These are phyloP conservation scores for Rachycentron canadum DNA, from an alignment of 2,797 vertebrate species.

Conservation along the genomic window DNA sequence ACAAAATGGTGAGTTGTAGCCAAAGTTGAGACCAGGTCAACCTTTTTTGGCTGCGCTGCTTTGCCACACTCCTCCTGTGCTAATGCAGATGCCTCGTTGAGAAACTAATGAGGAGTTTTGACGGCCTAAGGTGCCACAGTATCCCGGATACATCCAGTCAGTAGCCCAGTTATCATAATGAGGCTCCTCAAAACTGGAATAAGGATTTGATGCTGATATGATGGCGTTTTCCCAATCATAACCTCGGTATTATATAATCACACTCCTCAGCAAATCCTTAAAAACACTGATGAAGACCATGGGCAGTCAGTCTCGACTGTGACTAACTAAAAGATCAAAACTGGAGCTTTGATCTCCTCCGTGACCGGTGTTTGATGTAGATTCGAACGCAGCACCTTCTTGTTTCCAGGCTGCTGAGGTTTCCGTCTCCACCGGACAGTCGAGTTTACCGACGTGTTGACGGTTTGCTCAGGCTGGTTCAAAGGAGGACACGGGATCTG, in stretches of 20 bases:
- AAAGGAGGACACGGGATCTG: constrained; percentile 50
- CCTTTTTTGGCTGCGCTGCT: constrained; percentile 11
- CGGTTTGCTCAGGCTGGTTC: constrained; percentile 22
- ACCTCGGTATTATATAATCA: neutral
- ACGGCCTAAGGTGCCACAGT: constrained; percentile 9
- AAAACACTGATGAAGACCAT: constrained; percentile 11
- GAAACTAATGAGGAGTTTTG: constrained; percentile 37
- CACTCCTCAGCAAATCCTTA: constrained; percentile 22
- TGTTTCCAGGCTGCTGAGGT: constrained; percentile 53
- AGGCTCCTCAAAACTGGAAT: constrained; percentile 17
- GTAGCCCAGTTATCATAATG: constrained; percentile 10
- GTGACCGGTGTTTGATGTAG: constrained; percentile 61
- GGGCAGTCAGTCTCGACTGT: constrained; percentile 29
- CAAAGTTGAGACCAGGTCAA: neutral
- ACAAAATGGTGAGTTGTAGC: neutral
- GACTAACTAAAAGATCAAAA: constrained; percentile 47
- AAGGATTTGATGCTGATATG: constrained; percentile 10
- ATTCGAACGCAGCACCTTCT: constrained; percentile 36
- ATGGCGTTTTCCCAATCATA: neutral
- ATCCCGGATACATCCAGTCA: constrained; percentile 17
- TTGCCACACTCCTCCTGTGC: constrained; percentile 18
- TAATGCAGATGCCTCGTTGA: constrained; percentile 20
- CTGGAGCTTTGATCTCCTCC: constrained; percentile 56
- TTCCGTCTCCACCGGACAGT: constrained; percentile 50
- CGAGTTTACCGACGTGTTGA: constrained; percentile 13